Base-by-base conservation (phyloP, 1,140 invertebrate species). In the Glossosoma conforme region DNA sequence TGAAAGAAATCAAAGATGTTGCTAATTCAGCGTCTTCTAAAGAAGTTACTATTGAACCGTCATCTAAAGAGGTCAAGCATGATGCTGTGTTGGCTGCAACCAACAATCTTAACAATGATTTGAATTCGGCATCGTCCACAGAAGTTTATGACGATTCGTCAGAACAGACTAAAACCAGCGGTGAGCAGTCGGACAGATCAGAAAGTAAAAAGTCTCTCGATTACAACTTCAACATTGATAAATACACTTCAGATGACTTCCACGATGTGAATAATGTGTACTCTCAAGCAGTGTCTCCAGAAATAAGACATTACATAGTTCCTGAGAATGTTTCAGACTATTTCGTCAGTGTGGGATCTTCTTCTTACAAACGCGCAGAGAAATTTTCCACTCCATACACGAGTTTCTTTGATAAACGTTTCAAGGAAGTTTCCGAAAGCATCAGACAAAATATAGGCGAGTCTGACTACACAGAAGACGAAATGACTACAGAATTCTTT, bases 181-280 rank as follows among this genome's bases (percentile, higher is more conserved):
- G 35, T 24, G 3, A 13, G n/a, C 13, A n/a, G n/a, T n/a, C n/a
- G 2, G 38, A 57, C 14, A 53, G 55, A 53, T 38, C 41, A 4
- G 50, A 57, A 25, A 25, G 28, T 17, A 35, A 42, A 6, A 58
- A 58, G 47, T 46, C 56, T 8, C 20, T 54, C 1, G 37, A 45
- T 24, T 46, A 21, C 11, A 37, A 46, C 13, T 59, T 59, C 33
- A 55, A 59, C 15, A 55, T 59, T 14, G 53, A 59, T 25, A 59
- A 59, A 48, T 59, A 59, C 21, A 59, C 56, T 10, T 59, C 56
- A 24, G 43, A 49, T 9, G 52, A 59, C 28, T 59, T 59, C 43
- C 56, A 59, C 33, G 53, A 59, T 21, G 42, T 59, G 15, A 59
- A 59, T 45, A 59, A 59, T 52, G 56, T 59, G 15, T 59, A 59